Conservation (phyloP, 2,888 invertebrate genomes). For the Choristoneura rosaceana region DNA sequence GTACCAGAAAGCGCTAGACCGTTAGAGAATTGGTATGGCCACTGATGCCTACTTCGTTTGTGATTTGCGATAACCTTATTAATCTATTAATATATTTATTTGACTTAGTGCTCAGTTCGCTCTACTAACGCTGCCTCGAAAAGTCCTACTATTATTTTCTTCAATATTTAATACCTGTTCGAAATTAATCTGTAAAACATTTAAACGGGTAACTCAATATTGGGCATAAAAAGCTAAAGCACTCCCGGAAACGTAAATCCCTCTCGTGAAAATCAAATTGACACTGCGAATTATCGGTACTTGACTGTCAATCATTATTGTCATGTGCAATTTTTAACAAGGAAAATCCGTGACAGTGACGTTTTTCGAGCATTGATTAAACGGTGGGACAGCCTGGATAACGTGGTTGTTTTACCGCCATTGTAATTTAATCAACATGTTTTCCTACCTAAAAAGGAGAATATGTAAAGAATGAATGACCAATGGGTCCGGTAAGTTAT, state of each 20-base stretch:
- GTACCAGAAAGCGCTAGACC: no score
- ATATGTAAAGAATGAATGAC: no score
- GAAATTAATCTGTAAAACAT: background rate
- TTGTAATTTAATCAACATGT: background rate
- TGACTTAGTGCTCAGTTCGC: no score
- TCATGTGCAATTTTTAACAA: slow-evolving; percentile 28
- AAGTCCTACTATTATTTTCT: no score
- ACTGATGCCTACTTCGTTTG: no score
- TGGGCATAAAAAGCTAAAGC: background rate
- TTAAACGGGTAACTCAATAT: background rate
- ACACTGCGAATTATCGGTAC: slow-evolving; percentile 22
- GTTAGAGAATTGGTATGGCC: no score
- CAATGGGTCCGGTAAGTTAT: no score
- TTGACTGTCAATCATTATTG: slow-evolving; percentile 17
- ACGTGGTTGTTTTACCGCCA: background rate
- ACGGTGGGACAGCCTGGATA: background rate
- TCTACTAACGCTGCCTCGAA: no score
- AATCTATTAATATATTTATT: no score
- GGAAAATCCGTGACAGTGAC: slow-evolving; percentile 23
- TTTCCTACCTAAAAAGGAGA: no score
- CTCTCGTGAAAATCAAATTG: slow-evolving; percentile 18
- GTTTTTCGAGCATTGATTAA: slow-evolving; percentile 2
- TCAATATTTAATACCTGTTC: background rate
- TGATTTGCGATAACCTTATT: no score
- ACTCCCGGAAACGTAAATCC: background rate